These are phyloP conservation scores for Tridacna gigas DNA, from an alignment of 2,888 invertebrate genomes.

Conservation along the genomic window DNA sequence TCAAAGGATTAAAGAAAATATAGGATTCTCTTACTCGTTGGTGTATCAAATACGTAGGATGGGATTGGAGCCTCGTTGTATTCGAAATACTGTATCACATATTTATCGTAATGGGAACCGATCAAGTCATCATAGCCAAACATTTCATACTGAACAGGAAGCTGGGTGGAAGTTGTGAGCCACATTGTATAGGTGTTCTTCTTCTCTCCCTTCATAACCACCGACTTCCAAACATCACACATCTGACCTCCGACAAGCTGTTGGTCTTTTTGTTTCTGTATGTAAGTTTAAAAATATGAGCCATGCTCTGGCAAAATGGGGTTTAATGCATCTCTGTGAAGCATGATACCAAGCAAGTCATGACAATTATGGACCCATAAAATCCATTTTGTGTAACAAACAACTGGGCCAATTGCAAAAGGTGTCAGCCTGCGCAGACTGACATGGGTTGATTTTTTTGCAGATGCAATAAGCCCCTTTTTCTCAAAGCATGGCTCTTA, in stretches of 20 bases:
- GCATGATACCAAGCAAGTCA: too few relatives aligned
- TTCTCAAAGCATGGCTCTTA: too few relatives aligned
- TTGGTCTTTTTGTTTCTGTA: not conserved
- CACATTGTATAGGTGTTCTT: slow-evolving; percentile 95
- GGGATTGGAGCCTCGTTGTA: slow-evolving; percentile 64
- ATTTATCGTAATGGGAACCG: slow-evolving; percentile 98
- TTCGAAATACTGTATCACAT: slow-evolving; percentile 93
- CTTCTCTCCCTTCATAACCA: slow-evolving; percentile 90
- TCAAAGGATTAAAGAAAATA: not conserved
- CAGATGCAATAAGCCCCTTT: too few relatives aligned
- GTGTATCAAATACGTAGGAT: slow-evolving; percentile 69
- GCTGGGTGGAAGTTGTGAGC: slow-evolving; percentile 85
- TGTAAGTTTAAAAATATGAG: too few relatives aligned
- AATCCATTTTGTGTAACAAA: too few relatives aligned
- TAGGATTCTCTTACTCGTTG: slow-evolving; percentile 68
- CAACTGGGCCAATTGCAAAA: too few relatives aligned
- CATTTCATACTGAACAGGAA: slow-evolving; percentile 95
- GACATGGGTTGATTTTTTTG: too few relatives aligned
- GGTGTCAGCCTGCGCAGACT: too few relatives aligned
- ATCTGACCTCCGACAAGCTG: slow-evolving; percentile 88
- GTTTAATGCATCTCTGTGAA: too few relatives aligned
- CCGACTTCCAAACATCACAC: slow-evolving; percentile 92
- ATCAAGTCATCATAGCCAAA: slow-evolving; percentile 95
- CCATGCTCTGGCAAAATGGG: too few relatives aligned
- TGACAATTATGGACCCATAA: too few relatives aligned